Percentiles rank a stretch among this genome's conserved stretches.
Evolutionary conservation across 2,888 invertebrate genomes (phyloP).

Genomic region (Idaea straminata): DNA sequence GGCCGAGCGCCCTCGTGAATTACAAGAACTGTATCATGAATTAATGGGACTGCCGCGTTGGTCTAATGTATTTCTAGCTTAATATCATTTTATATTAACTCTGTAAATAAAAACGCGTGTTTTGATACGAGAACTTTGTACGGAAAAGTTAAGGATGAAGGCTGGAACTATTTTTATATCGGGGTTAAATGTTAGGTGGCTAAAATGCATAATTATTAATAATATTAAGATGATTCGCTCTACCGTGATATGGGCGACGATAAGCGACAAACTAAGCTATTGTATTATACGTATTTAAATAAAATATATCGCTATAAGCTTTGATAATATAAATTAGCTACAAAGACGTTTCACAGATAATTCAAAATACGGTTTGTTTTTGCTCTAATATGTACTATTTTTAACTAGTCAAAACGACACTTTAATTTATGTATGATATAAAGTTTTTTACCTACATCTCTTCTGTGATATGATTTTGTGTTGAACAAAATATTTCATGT

Average conservation of each 20-base stretch:
- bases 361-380: neutral
- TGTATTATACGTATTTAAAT: conserved; percentile 33
- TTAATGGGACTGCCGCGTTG: neutral
- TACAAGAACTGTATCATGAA: too few relatives aligned
- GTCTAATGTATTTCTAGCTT: conserved; percentile 1
- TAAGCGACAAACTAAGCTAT: conserved; percentile 5
- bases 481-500: conserved; percentile 59
- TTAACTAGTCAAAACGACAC: conserved; percentile 69
- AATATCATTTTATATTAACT: conserved; percentile 19
- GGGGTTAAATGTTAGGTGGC: conserved; percentile 68
- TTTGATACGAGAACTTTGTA: conserved; percentile 66
- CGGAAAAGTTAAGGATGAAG: conserved; percentile 45
- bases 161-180: conserved; percentile 68
- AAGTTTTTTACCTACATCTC: conserved; percentile 49
- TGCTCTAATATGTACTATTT: conserved; percentile 25
- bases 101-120: conserved; percentile 40
- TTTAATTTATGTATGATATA: conserved; percentile 45
- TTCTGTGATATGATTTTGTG: conserved; percentile 71
- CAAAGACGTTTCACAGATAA: neutral
- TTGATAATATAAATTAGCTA: conserved; percentile 14
- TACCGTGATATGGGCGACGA: neutral
- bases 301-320: conserved; percentile 27
- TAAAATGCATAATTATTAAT: conserved; percentile 60
- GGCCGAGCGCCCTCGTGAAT: too few relatives aligned
- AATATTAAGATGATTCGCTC: conserved; percentile 34